These are phyloP conservation scores for Mesitornis unicolor DNA, from an alignment of 2,113 vertebrate species.

Conservation along the genomic window DNA sequence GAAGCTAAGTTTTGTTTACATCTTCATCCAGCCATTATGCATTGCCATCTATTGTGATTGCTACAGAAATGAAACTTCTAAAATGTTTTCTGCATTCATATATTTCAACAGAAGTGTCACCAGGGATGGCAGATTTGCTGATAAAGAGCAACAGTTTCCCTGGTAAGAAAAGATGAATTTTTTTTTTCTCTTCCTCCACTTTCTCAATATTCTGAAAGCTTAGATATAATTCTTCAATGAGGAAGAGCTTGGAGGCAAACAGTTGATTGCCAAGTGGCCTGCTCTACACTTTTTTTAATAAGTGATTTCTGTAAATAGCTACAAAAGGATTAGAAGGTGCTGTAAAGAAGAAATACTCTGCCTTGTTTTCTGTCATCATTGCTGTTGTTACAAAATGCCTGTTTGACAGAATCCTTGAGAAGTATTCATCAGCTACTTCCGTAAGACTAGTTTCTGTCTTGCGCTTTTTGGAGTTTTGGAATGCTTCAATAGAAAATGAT, in stretches of 20 bases:
- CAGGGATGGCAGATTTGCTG: conserved; percentile 8
- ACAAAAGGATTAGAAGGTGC: neutral
- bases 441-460: neutral
- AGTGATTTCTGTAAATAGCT: neutral
- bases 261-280: neutral
- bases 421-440: neutral
- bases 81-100: conserved; percentile 24
- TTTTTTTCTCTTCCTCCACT: neutral
- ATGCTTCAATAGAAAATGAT: neutral
- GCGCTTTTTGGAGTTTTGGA: neutral
- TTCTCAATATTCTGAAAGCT: neutral
- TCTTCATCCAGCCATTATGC: neutral
- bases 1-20: conserved; percentile 22
- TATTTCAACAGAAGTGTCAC: conserved; percentile 32
- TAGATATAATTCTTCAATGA: neutral
- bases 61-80: conserved; percentile 31
- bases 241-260: neutral
- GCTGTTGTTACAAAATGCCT: neutral
- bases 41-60: conserved; percentile 39
- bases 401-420: neutral
- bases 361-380: neutral
- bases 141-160: conserved; percentile 28
- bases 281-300: neutral
- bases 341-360: neutral
- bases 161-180: neutral